phyloP scores from a whole-genome alignment of 2,888 invertebrate species.

The Dryomyza anilis region DNA sequence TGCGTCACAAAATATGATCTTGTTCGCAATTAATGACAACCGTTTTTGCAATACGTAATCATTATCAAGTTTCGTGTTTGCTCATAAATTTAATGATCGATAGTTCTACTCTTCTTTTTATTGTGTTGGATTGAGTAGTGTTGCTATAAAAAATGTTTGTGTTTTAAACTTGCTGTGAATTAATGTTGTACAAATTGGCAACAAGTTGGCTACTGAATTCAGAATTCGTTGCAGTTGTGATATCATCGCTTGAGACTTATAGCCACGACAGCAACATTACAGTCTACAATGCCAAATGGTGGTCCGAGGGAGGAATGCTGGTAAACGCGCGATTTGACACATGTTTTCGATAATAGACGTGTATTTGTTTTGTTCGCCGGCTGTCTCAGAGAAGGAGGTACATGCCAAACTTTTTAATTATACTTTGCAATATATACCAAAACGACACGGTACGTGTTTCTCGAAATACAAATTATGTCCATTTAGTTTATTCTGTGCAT shows the following conservation, averaged over 20 bases:
- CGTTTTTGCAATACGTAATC: background rate
- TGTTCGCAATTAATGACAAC: no score
- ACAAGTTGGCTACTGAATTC: conserved; percentile 29
- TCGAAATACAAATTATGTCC: background rate
- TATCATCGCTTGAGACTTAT: no score
- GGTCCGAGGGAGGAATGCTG: no score
- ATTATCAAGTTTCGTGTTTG: background rate
- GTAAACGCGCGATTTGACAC: no score
- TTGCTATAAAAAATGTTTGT: conserved; percentile 22
- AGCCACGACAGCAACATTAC: no score
- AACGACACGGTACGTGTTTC: no score
- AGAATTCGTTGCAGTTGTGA: background rate
- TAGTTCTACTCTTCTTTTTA: background rate
- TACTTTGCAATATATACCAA: no score
- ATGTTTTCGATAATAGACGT: conserved; percentile 28
- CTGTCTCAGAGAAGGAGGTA: no score
- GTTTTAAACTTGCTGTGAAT: conserved; percentile 37
- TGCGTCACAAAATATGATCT: no score
- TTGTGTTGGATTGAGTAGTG: conserved; percentile 26
- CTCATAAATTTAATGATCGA: background rate
- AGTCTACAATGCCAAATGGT: no score
- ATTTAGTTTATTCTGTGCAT: conserved; percentile 38
- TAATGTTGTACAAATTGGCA: conserved; percentile 42
- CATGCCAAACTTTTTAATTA: no score
- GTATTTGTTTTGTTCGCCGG: background rate